phyloP scores from a whole-genome alignment of 2,113 vertebrate genomes.

The Parus major region DNA sequence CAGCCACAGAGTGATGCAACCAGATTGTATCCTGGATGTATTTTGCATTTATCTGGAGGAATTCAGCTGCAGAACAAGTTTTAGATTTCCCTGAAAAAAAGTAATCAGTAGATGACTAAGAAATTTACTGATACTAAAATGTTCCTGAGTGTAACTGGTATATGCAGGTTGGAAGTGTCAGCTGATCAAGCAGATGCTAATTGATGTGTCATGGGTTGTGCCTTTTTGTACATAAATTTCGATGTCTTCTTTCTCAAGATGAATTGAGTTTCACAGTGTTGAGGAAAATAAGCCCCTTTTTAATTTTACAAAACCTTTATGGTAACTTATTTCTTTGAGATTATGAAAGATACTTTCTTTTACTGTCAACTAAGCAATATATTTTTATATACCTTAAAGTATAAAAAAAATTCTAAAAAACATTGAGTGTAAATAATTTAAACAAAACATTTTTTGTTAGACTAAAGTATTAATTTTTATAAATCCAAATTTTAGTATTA shows the following conservation, averaged over 20 bases:
- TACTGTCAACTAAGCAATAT: background rate
- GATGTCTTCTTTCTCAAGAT: background rate
- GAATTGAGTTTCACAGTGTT: background rate
- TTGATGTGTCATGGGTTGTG: background rate
- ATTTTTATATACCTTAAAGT: background rate
- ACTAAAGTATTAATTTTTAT: background rate
- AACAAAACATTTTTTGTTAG: background rate
- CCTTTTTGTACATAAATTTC: background rate
- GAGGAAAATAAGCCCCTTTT: background rate
- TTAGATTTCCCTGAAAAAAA: background rate
- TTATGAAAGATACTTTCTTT: background rate
- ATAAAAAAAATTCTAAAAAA: background rate
- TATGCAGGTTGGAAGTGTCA: background rate
- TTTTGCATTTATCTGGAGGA: background rate
- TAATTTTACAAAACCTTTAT: background rate
- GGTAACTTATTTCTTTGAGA: background rate
- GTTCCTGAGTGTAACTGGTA: background rate
- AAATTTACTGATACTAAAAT: background rate
- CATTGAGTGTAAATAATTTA: background rate
- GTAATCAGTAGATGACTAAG: background rate
- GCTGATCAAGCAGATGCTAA: background rate
- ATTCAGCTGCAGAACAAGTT: background rate
- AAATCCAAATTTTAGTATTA: background rate
- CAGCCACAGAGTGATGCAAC: background rate
- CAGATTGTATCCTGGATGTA: background rate